These are phyloP conservation scores for Hypotaenidia okinawae DNA, from an alignment of 2,797 vertebrate genomes.

Conservation along the genomic window DNA sequence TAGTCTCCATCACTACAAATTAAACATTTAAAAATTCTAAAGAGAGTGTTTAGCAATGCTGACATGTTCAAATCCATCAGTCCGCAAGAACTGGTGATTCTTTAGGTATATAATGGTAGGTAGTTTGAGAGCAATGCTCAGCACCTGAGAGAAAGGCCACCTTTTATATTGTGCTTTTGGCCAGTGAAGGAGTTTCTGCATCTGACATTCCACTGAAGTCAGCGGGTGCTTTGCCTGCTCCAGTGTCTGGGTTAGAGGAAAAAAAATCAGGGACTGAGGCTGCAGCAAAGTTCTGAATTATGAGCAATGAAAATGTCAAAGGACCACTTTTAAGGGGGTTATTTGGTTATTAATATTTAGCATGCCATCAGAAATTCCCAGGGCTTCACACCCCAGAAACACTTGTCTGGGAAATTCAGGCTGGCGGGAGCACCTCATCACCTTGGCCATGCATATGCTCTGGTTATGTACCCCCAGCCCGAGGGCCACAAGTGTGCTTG, in stretches of 20 bases:
- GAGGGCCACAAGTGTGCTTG: fast-evolving
- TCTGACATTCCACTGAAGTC: not conserved
- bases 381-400: not conserved
- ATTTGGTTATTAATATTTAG: not conserved
- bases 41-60: conserved; percentile 3
- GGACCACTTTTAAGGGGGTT: not conserved
- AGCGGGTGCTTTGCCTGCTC: not conserved
- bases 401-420: not conserved
- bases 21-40: conserved; percentile 57
- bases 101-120: not conserved
- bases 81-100: not conserved
- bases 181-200: not conserved
- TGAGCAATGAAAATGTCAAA: not conserved
- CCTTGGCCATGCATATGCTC: too few relatives aligned
- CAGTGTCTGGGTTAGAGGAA: fast-evolving
- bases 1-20: conserved; percentile 41
- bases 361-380: not conserved
- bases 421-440: not conserved
- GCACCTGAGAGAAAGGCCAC: not conserved
- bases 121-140: not conserved
- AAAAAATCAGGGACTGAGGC: not conserved
- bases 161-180: not conserved
- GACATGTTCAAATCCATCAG: not conserved
- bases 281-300: not conserved
- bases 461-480: fast-evolving